These are phyloP conservation scores for Pediacus dermestoides DNA, from an alignment of 2,888 invertebrate species.

Conservation along the genomic window DNA sequence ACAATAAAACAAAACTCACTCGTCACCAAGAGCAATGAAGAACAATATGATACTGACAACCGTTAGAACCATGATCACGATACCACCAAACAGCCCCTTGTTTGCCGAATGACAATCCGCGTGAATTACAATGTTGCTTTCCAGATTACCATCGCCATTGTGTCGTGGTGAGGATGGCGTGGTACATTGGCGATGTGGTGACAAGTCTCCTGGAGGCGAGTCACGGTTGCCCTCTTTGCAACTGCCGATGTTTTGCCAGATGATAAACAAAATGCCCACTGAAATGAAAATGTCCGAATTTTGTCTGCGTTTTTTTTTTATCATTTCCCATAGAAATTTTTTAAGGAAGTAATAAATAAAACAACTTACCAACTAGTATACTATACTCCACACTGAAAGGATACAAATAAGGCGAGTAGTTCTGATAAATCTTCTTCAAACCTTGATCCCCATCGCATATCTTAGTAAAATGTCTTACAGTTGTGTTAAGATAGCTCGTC, in stretches of 20 bases:
- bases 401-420: constrained; percentile 72
- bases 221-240: constrained; percentile 49
- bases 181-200: constrained; percentile 31
- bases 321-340: constrained; percentile 3
- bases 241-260: constrained; percentile 70
- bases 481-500: constrained; percentile 32
- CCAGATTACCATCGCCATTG: constrained; percentile 30
- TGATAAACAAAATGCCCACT: constrained; percentile 70
- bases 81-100: constrained; percentile 69
- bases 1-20: constrained; percentile 45
- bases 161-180: too few relatives aligned
- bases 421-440: constrained; percentile 53
- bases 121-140: constrained; percentile 48
- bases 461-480: constrained; percentile 29
- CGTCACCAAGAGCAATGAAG: constrained; percentile 56
- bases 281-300: constrained; percentile 30
- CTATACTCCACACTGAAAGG: constrained; percentile 80
- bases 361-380: constrained; percentile 64
- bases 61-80: constrained; percentile 54
- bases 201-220: too few relatives aligned
- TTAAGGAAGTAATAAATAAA: constrained; percentile 1
- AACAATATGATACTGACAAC: constrained; percentile 60
- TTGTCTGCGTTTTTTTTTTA: constrained; percentile 2
- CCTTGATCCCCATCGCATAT: constrained; percentile 52
- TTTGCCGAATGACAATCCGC: constrained; percentile 75